Evolutionary conservation across 2,797 vertebrate species (phyloP).

Genomic region (Sebastes matsubarae): DNA sequence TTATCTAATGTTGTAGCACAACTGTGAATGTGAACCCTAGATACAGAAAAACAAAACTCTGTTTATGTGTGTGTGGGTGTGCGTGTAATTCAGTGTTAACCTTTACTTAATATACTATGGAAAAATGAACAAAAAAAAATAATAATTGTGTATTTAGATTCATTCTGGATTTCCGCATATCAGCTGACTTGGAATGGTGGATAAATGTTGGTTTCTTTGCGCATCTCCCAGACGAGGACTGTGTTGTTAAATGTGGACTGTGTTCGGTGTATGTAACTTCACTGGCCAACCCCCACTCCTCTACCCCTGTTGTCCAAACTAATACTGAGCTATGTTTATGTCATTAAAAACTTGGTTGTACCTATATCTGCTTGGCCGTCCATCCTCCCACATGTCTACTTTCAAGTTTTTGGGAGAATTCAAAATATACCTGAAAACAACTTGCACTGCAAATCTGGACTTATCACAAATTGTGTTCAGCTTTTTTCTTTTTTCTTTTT

Average conservation of each 20-base stretch:
- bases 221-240: constrained; percentile 84
- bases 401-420: constrained; percentile 46
- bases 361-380: constrained; percentile 62
- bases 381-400: constrained; percentile 55
- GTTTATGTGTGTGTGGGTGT: constrained; percentile 82
- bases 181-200: constrained; percentile 89
- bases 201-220: constrained; percentile 91
- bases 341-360: constrained; percentile 69
- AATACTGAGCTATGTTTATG: constrained; percentile 72
- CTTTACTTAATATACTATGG: constrained; percentile 86
- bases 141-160: constrained; percentile 88
- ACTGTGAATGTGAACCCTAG: constrained; percentile 96
- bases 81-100: constrained; percentile 94
- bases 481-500: constrained; percentile 73
- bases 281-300: constrained; percentile 82
- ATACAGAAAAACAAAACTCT: constrained; percentile 78
- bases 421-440: constrained; percentile 51
- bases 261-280: constrained; percentile 91
- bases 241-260: constrained; percentile 88
- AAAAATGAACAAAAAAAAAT: constrained; percentile 66
- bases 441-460: constrained; percentile 62
- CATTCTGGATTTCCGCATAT: constrained; percentile 85
- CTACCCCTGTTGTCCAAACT: constrained; percentile 76
- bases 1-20: constrained; percentile 95
- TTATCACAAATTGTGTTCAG: constrained; percentile 41